These are phyloP conservation scores for Dascyllus trimaculatus DNA, from an alignment of 2,113 vertebrate genomes.

Conservation along the genomic window DNA sequence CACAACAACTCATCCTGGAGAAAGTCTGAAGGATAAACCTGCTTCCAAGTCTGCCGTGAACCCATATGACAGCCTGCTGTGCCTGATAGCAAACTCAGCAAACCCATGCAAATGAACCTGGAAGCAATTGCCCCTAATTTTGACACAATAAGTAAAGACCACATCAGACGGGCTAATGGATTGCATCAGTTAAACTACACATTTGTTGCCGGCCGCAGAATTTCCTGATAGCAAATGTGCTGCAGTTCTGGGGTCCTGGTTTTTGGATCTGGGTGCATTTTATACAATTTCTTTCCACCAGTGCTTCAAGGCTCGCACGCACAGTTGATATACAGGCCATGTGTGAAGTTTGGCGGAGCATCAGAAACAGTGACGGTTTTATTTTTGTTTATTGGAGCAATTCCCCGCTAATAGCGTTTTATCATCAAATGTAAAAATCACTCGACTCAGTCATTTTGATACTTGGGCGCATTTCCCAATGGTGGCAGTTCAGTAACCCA, in stretches of 20 bases:
- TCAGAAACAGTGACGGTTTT: constrained; percentile 45
- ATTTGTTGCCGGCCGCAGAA: constrained; percentile 49
- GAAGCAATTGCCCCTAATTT: constrained; percentile 73
- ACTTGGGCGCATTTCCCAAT: constrained; percentile 12
- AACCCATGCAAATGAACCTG: constrained; percentile 62
- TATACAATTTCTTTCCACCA: constrained; percentile 43
- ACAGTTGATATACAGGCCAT: constrained; percentile 50
- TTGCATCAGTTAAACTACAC: constrained; percentile 59
- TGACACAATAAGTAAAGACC: constrained; percentile 52
- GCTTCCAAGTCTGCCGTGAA: constrained; percentile 16
- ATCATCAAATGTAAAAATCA: constrained; percentile 42
- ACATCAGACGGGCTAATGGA: constrained; percentile 67
- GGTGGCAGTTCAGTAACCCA: constrained; percentile 35
- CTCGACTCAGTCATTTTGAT: constrained; percentile 30
- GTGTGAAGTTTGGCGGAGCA: constrained; percentile 47
- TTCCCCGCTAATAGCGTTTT: constrained; percentile 37
- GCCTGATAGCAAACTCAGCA: constrained; percentile 28
- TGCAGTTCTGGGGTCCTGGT: constrained; percentile 28
- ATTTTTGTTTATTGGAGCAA: constrained; percentile 55
- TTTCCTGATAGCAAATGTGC: constrained; percentile 44
- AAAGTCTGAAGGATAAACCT: constrained; percentile 21
- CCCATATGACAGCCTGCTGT: constrained; percentile 21
- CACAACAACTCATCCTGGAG: constrained; percentile 26
- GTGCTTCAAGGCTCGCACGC: constrained; percentile 46
- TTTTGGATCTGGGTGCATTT: constrained; percentile 35